A percentile compares a stretch with the other conserved stretches of the same genome.
Conservation (phyloP, 1,140 invertebrate species). For the Choristoneura fumiferana region DNA sequence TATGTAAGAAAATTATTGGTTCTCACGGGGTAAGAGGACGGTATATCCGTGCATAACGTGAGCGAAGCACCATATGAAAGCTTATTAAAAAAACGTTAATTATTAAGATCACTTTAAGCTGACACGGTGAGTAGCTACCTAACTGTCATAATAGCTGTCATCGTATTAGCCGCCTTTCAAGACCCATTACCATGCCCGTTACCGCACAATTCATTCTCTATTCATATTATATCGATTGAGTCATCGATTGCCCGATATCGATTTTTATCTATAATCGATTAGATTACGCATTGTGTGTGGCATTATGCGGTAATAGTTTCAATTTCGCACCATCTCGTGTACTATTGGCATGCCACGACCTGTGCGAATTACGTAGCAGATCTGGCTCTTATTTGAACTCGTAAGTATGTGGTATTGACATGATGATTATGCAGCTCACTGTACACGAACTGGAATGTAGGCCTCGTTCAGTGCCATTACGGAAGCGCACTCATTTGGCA, state of each 20-base stretch:
- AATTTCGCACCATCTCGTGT: neutral
- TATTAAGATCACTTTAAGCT: no score
- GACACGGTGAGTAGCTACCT: neutral
- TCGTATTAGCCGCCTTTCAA: conserved; percentile 14
- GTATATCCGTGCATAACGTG: no score
- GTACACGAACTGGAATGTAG: neutral
- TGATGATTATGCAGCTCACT: neutral
- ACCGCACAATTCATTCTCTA: conserved; percentile 1
- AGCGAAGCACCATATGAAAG: no score
- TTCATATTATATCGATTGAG: conserved; percentile 5
- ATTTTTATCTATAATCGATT: conserved; percentile 17
- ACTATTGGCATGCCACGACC: neutral
- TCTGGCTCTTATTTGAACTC: no score
- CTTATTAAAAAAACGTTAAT: no score
- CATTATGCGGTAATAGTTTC: neutral
- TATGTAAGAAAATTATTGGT: no score
- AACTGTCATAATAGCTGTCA: conserved; percentile 4
- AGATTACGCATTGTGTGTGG: conserved; percentile 16
- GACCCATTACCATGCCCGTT: conserved; percentile 5
- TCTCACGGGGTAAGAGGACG: no score
- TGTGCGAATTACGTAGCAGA: neutral
- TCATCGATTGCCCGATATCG: conserved; percentile 2
- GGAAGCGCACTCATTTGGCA: neutral
- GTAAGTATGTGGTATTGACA: neutral
- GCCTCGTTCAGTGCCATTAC: conserved; percentile 4